Evolutionary conservation across 2,888 invertebrate genomes (phyloP).

Genomic region (Drosophila recens): DNA sequence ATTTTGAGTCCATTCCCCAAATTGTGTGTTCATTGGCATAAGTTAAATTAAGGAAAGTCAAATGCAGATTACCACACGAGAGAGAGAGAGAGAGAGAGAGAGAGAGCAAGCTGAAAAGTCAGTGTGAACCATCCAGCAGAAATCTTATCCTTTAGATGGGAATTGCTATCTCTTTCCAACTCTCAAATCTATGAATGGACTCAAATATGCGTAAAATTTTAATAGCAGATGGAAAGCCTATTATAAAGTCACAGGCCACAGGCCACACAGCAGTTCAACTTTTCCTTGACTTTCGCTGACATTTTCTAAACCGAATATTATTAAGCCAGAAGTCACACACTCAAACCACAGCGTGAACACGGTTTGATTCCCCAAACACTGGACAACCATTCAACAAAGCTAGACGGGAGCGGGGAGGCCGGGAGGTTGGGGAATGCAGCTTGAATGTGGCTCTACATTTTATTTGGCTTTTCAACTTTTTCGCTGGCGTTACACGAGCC

Average conservation of each 20-base stretch:
- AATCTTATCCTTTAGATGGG: background rate
- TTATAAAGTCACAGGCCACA: slow-evolving; percentile 57
- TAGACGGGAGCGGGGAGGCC: background rate
- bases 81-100: background rate
- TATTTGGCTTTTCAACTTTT: slow-evolving; percentile 59
- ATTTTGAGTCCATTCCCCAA: slow-evolving; percentile 27
- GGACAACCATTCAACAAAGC: slow-evolving; percentile 5
- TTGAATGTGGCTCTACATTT: slow-evolving; percentile 14
- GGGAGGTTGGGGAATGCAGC: background rate
- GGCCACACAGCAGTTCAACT: slow-evolving; percentile 34
- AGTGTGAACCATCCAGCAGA: slow-evolving; percentile 15
- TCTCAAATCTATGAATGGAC: slow-evolving; percentile 54
- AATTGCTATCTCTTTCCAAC: background rate
- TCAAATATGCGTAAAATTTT: slow-evolving; percentile 78
- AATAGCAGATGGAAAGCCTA: slow-evolving; percentile 69
- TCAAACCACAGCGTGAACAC: slow-evolving; percentile 28
- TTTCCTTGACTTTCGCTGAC: slow-evolving; percentile 74
- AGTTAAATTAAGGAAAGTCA: slow-evolving; percentile 30
- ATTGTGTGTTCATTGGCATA: slow-evolving; percentile 27
- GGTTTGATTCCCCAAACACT: slow-evolving; percentile 9
- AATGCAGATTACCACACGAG: slow-evolving; percentile 4
- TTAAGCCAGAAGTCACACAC: slow-evolving; percentile 59
- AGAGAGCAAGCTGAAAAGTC: slow-evolving; percentile 18
- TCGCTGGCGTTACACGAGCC: slow-evolving; percentile 73
- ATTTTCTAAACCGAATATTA: slow-evolving; percentile 55